A percentile compares a stretch with the other conserved stretches of the same genome.
Conservation (phyloP, 1,140 invertebrate species). For the Hypothenemus hampei region DNA sequence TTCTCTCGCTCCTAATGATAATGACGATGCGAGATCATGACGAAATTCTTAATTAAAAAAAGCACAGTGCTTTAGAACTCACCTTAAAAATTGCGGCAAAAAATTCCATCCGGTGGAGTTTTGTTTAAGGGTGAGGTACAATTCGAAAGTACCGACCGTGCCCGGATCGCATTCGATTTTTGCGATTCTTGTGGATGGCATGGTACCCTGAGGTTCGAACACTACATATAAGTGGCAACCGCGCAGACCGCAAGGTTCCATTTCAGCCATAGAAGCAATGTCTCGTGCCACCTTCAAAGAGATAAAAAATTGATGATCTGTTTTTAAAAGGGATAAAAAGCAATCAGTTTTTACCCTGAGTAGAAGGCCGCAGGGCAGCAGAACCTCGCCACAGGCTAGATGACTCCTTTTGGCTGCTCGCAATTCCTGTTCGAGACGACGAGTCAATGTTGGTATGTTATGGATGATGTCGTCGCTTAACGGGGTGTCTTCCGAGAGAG, state of each 20-base stretch:
- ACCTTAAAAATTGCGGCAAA: slow-evolving; percentile 80
- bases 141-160: slow-evolving; percentile 78
- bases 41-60: too few species aligned
- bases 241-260: slow-evolving; percentile 77
- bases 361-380: slow-evolving; percentile 72
- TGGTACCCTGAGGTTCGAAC: slow-evolving; percentile 64
- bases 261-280: slow-evolving; percentile 71
- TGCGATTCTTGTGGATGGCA: slow-evolving; percentile 55
- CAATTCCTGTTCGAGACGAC: slow-evolving; percentile 68
- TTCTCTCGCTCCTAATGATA: too few species aligned
- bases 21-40: too few species aligned
- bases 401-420: slow-evolving; percentile 71
- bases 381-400: slow-evolving; percentile 71
- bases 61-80: too few species aligned
- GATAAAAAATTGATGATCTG: not conserved
- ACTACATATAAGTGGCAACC: slow-evolving; percentile 72
- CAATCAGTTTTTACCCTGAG: slow-evolving; percentile 55
- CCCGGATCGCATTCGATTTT: slow-evolving; percentile 73
- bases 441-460: slow-evolving; percentile 54
- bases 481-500: slow-evolving; percentile 6
- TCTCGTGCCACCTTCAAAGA: slow-evolving; percentile 61
- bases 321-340: not conserved
- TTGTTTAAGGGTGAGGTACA: slow-evolving; percentile 76
- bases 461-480: slow-evolving; percentile 30
- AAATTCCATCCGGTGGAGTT: slow-evolving; percentile 75